Conservation (phyloP, 2,888 invertebrate species). For the Drosophila prolongata region DNA sequence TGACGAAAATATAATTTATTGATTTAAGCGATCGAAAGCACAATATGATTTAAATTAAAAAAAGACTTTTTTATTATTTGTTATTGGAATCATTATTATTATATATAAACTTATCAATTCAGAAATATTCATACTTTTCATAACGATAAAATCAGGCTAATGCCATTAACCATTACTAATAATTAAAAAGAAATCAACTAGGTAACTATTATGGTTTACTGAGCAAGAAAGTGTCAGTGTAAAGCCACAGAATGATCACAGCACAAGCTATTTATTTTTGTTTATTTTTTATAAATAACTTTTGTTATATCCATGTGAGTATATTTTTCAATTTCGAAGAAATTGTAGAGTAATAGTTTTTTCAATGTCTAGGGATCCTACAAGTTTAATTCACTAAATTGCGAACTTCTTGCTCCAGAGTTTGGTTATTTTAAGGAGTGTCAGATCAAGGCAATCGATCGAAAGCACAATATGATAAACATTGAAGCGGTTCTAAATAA, state of each 20-base stretch:
- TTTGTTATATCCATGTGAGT: neutral
- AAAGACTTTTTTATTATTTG: too few species aligned
- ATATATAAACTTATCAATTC: too few species aligned
- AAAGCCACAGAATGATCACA: neutral
- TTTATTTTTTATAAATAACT: neutral
- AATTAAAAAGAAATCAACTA: neutral
- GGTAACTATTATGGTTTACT: neutral
- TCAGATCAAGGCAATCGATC: slow-evolving; percentile 35
- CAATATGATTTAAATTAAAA: too few species aligned
- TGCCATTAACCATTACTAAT: slow-evolving; percentile 8
- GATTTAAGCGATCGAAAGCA: too few species aligned
- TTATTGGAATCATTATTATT: too few species aligned
- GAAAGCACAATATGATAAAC: slow-evolving; percentile 26
- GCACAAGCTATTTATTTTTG: neutral
- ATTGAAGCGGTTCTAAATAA: slow-evolving; percentile 2
- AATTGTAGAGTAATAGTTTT: too few species aligned
- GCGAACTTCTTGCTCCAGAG: neutral
- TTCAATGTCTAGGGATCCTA: slow-evolving; percentile 10
- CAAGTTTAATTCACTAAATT: slow-evolving; percentile 32
- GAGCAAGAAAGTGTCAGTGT: neutral
- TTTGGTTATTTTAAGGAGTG: neutral
- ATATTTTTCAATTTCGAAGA: neutral
- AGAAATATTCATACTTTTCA: too few species aligned
- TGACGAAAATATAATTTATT: neutral
- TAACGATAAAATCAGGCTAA: neutral